Evolutionary conservation across 2,888 invertebrate species (phyloP), one percentile per base, ranked within the genome.

Genomic region (Tromatobia lineatoria): DNA sequence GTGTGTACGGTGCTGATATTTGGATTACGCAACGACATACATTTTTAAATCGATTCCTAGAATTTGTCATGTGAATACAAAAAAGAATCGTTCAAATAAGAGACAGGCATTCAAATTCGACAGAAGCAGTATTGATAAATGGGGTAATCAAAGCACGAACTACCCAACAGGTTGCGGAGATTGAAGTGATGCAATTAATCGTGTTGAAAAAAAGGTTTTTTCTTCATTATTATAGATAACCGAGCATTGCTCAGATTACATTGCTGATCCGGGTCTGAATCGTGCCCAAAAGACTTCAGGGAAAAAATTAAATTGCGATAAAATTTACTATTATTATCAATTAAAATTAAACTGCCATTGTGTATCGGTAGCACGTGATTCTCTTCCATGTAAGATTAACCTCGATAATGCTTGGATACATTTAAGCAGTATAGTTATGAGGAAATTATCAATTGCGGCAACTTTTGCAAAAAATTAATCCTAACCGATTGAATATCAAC

Each of bases 131-230:
- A 77, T 18, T 23, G 50, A 81, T 64, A 50, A 76, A 18, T 69
- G 61, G 18, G 64, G 42, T 70, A 84, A 84, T 64, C 74, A 38
- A 77, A 84, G 81, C 81, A 66, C 42, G 67, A 84, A 81, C 50
- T 78, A 34, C 25, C 42, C 73, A 23, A 61, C 34, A 52, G 15
- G 7, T n/a, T 45, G 13, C 20, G 3, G 20, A 15, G 38, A 20
- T 42, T 57, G 23, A 25, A 13, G 11, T 29, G n/a, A 47, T 29
- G 18, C 38, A 70, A 38, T 54, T 47, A 18, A 29, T 7, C 47
- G 45, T 59, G 18, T 8, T 15, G 50, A 10, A 57, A 42, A 57
- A 54, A 57, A 2, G 15, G 1, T 25, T 15, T 52, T 25, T 4
- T 23, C n/a, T n/a, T n/a, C n/a, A n/a, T n/a, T 57, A 25, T 15